phyloP scores from a whole-genome alignment of 2,797 vertebrate genomes.

The Salmo trutta region DNA sequence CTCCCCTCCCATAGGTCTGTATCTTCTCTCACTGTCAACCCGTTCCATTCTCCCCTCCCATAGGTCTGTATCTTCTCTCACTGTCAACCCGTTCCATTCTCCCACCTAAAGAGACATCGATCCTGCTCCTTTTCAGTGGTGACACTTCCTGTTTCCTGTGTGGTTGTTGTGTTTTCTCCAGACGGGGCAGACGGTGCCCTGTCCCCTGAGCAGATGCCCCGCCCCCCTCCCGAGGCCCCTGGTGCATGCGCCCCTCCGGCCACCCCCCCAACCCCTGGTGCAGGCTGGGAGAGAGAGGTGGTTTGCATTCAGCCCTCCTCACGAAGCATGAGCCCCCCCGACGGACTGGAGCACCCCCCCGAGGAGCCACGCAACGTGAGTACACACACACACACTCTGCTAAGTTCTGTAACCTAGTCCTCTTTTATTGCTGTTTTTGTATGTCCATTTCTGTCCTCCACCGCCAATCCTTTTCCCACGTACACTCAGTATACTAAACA shows the following conservation, averaged over 20 bases:
- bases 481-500: no score
- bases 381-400: background rate
- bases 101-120: no score
- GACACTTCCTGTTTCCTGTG: background rate
- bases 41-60: no score
- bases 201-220: conserved; percentile 86
- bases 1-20: no score
- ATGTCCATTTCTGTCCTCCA: no score
- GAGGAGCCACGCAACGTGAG: conserved; percentile 83
- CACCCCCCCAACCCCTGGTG: conserved; percentile 6
- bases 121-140: no score
- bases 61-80: no score
- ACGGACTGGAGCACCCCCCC: conserved; percentile 84
- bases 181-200: conserved; percentile 85
- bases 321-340: conserved; percentile 89
- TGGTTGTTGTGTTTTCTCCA: conserved; percentile 40
- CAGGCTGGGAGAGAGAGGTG: conserved; percentile 83
- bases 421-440: no score
- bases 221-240: conserved; percentile 81
- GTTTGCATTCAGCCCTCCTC: conserved; percentile 92
- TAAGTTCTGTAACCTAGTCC: no score
- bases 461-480: no score
- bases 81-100: no score
- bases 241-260: conserved; percentile 48
- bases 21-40: no score